phyloP scores from a whole-genome alignment of 2,888 invertebrate genomes.

The Horisme vitalbata region DNA sequence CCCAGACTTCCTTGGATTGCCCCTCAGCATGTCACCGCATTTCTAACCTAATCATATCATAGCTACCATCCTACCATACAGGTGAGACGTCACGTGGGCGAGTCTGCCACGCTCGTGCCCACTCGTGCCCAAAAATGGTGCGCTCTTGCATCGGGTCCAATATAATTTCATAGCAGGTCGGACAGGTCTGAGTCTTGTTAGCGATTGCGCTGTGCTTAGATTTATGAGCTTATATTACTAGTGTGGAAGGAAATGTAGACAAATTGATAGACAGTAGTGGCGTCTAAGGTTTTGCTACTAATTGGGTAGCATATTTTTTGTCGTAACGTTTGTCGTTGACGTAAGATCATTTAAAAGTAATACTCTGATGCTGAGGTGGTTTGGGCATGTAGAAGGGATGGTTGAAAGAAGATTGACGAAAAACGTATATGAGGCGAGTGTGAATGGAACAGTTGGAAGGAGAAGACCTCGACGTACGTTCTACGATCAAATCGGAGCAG shows the following conservation, averaged over 20 bases:
- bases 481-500: no score
- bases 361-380: no score
- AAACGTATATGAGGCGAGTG: no score
- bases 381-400: no score
- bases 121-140: constrained; percentile 16
- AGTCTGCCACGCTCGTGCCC: constrained; percentile 9
- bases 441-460: no score
- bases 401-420: no score
- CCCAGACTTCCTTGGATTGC: no score
- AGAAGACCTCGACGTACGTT: no score
- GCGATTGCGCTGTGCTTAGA: constrained; percentile 8
- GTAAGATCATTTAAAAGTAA: no score
- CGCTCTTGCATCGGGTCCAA: constrained; percentile 10
- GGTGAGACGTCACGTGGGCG: constrained; percentile 17
- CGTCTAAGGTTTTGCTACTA: neutral
- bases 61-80: constrained; percentile 6
- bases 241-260: constrained; percentile 8
- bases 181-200: no score
- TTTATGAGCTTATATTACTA: constrained; percentile 11
- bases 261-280: constrained; percentile 6
- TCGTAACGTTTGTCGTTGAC: no score
- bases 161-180: constrained; percentile 9
- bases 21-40: constrained; percentile 1
- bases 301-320: no score
- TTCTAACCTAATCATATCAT: neutral